phyloP scores from a whole-genome alignment of 2,888 invertebrate species.

The Microctonus aethiopoides region DNA sequence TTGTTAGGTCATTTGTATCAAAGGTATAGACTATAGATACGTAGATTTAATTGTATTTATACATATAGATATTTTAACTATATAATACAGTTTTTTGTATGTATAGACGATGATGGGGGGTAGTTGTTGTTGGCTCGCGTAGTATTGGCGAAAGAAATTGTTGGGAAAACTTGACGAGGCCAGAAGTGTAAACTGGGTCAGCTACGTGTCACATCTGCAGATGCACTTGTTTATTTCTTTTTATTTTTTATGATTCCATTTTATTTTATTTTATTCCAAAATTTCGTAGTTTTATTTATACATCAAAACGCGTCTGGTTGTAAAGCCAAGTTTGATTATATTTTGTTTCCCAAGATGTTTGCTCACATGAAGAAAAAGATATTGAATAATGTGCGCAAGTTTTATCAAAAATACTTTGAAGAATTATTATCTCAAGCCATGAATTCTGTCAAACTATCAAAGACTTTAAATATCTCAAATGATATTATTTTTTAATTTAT shows the following conservation, averaged over 20 bases:
- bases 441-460: no score
- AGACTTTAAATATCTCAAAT: no score
- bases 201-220: slow-evolving; percentile 1
- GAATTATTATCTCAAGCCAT: neutral
- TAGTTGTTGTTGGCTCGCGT: neutral
- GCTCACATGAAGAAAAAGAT: no score
- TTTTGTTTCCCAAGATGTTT: no score
- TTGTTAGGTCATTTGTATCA: slow-evolving; percentile 6
- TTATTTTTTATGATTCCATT: neutral
- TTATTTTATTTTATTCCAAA: neutral
- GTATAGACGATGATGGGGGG: neutral
- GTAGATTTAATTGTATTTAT: no score
- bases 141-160: neutral
- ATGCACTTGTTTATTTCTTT: neutral
- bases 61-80: no score
- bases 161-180: slow-evolving; percentile 29
- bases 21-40: no score
- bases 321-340: neutral
- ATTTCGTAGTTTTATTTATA: neutral
- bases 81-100: no score
- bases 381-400: neutral
- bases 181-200: slow-evolving; percentile 33
- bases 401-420: neutral
- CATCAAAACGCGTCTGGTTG: neutral
- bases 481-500: no score